Evolutionary conservation across 2,888 invertebrate genomes (phyloP), one percentile per base, ranked within the genome.

Genomic region (Pollenia amentaria): DNA sequence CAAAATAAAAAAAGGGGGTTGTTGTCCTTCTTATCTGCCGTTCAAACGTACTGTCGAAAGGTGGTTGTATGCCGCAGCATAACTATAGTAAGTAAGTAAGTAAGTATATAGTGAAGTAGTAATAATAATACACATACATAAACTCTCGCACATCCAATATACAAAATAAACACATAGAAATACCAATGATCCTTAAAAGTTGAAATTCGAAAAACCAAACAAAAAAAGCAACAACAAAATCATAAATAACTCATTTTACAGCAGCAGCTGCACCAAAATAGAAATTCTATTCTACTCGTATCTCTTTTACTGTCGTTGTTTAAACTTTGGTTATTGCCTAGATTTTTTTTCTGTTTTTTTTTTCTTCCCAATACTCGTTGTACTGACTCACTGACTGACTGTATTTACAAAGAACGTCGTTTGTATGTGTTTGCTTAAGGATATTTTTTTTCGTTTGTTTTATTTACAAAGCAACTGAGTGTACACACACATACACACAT

Each of bases 191-290:
- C 80, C 80, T 84, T 72, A 80, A 87, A 79, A 73, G 60, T 62
- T 69, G 69, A 69, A 82, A 76, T 69, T 60, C 62, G 70, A 82
- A 75, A 82, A 76, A 82, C 60, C 75, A 62, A 82, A 82, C 67
- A 69, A 76, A 51, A 40, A 44, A 48, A 57, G n/a, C 14, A 53
- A 64, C 29, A 64, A 76, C 67, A 77, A 84, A 87, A 87, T 84
- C 87, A 84, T 84, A 87, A 87, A 87, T 84, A 77, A 87, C 80
- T 87, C 84, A 87, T 73, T 86, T 80, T 87, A 78, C 78, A 86
- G 85, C 85, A 78, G 82, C 87, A 87, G 87, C 84, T 65, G 57
- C 84, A 84, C 8, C 70, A 67, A 60, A 73, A 78, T 65, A n/a
- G 65, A 72, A 84, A 60, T 78, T 84, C 70, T 78, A 70, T 82